Evolutionary conservation across 2,888 invertebrate species (phyloP).

Genomic region (Perithous albicinctus): DNA sequence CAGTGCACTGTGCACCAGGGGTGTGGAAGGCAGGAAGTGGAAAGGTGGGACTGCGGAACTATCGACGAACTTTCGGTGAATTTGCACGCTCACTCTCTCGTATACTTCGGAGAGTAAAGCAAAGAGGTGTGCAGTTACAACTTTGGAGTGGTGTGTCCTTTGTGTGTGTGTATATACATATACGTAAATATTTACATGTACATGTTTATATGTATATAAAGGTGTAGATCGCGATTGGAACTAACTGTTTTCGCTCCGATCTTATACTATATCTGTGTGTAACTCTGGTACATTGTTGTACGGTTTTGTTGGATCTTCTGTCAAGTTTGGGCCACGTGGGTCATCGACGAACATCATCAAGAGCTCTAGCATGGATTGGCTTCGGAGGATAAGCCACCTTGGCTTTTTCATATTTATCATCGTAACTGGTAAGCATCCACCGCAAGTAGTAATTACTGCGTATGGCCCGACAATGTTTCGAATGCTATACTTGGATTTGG

Average conservation of each 20-base stretch:
- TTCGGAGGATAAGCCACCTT: constrained; percentile 44
- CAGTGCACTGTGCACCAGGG: constrained; percentile 65
- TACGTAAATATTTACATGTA: neutral
- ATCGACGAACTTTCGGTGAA: constrained; percentile 69
- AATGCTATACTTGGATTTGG: no score
- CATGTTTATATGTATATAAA: constrained; percentile 17
- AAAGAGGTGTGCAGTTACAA: constrained; percentile 51
- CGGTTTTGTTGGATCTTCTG: constrained; percentile 16
- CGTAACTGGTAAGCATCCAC: constrained; percentile 54
- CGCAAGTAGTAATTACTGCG: constrained; percentile 34
- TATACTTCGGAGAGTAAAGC: constrained; percentile 50
- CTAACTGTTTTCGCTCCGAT: constrained; percentile 1
- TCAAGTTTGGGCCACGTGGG: constrained; percentile 23
- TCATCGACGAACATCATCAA: constrained; percentile 34
- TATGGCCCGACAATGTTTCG: constrained; percentile 31
- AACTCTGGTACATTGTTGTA: constrained; percentile 7
- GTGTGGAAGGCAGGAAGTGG: constrained; percentile 68
- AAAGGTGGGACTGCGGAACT: constrained; percentile 69
- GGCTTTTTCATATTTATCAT: constrained; percentile 54
- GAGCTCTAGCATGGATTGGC: constrained; percentile 60
- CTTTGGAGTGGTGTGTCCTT: constrained; percentile 57
- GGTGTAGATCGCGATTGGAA: neutral
- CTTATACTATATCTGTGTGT: no score
- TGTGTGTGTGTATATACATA: constrained; percentile 24
- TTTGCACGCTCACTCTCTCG: constrained; percentile 66